phyloP scores from a whole-genome alignment of 2,888 invertebrate species.

The Calameuta idolon region DNA sequence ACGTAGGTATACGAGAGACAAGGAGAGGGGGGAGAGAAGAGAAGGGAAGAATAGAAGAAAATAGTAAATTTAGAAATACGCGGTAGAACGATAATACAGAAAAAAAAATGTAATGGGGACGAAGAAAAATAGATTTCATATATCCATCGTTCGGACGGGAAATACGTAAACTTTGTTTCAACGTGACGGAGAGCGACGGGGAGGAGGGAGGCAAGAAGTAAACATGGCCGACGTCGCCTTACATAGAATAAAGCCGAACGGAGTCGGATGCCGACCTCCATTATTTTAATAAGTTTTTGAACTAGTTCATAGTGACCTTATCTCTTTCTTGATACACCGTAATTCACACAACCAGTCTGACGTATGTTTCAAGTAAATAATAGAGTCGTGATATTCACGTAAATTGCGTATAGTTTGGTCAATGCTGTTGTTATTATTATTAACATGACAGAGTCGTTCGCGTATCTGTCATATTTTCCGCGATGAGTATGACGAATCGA shows the following conservation, averaged over 20 bases:
- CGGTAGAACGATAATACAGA: background rate
- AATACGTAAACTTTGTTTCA: too few relatives aligned
- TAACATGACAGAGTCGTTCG: background rate
- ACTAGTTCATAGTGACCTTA: constrained; percentile 25
- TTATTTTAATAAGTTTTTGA: constrained; percentile 44
- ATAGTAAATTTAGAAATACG: background rate
- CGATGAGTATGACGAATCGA: background rate
- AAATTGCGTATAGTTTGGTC: background rate
- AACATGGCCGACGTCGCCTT: background rate
- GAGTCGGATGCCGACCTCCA: constrained; percentile 25
- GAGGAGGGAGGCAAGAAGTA: constrained; percentile 20
- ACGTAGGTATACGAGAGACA: background rate
- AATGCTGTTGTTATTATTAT: background rate
- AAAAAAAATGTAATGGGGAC: background rate
- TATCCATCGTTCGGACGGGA: background rate
- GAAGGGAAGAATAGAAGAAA: background rate
- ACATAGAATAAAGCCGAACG: background rate
- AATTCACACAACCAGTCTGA: background rate
- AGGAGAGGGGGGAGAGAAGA: background rate
- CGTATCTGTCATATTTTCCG: background rate
- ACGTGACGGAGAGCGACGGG: constrained; percentile 15
- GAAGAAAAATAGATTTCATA: background rate
- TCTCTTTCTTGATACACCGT: background rate
- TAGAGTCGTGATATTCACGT: background rate
- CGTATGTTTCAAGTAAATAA: background rate